phyloP scores from a whole-genome alignment of 2,113 vertebrate genomes.

The Python bivittatus region DNA sequence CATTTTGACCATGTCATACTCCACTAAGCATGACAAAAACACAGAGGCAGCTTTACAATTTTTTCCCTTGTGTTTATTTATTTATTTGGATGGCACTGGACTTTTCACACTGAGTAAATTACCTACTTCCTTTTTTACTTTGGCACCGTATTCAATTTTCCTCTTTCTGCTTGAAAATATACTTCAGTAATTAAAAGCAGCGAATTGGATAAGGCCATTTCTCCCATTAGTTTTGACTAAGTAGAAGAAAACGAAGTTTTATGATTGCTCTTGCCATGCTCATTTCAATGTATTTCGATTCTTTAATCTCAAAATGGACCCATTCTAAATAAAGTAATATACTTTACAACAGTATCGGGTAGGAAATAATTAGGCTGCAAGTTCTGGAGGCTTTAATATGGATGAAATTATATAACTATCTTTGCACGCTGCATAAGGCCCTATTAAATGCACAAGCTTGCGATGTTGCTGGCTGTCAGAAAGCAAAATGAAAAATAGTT shows the following conservation, averaged over 20 bases:
- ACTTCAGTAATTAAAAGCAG: constrained; percentile 62
- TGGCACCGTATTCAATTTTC: constrained; percentile 14
- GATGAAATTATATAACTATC: constrained; percentile 72
- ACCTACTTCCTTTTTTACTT: not conserved
- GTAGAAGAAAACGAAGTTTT: constrained; percentile 68
- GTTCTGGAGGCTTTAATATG: constrained; percentile 72
- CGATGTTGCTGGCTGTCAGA: constrained; percentile 93
- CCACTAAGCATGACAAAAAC: not conserved
- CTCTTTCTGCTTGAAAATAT: constrained; percentile 57
- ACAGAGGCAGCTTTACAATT: not conserved
- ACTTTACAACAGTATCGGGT: constrained; percentile 63
- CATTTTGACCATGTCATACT: not conserved
- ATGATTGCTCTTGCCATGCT: constrained; percentile 47
- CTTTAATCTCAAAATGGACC: constrained; percentile 57
- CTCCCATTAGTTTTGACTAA: constrained; percentile 54
- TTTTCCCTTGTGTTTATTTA: not conserved
- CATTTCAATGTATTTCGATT: constrained; percentile 60
- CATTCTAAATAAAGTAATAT: constrained; percentile 65
- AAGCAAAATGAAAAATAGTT: constrained; percentile 99
- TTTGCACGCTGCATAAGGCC: constrained; percentile 77
- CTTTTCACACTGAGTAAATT: not conserved
- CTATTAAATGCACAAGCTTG: constrained; percentile 82
- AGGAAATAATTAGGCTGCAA: constrained; percentile 78
- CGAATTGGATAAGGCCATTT: constrained; percentile 44
- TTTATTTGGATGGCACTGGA: not conserved